A percentile compares a stretch with the other conserved stretches of the same genome.
These are phyloP conservation scores for Clamator glandarius DNA, from an alignment of 2,797 vertebrate species.

Conservation along the genomic window DNA sequence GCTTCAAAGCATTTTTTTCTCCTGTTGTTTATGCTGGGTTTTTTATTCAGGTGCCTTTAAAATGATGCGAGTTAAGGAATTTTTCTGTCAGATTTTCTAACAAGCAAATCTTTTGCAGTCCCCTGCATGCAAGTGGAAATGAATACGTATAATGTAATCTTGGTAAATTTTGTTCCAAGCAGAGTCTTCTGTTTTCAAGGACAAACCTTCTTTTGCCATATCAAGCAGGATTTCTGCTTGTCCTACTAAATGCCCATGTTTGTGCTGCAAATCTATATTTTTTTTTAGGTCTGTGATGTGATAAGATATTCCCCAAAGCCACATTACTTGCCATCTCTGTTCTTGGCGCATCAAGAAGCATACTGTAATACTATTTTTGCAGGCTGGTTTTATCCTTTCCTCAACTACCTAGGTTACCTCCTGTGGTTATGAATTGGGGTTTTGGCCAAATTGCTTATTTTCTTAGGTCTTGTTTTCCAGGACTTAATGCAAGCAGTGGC, in stretches of 20 bases:
- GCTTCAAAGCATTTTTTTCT: neutral
- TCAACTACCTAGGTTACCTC: neutral
- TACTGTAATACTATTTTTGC: neutral
- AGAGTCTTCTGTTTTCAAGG: neutral
- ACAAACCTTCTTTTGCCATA: neutral
- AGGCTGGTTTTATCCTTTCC: neutral
- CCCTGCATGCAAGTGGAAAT: neutral
- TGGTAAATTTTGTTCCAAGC: neutral
- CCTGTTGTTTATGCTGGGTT: neutral
- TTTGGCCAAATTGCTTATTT: neutral
- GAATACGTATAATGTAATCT: neutral
- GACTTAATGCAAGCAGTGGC: neutral
- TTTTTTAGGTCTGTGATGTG: neutral
- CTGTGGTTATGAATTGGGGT: neutral
- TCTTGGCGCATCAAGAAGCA: neutral
- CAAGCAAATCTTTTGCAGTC: neutral
- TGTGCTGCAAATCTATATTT: neutral
- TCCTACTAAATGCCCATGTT: neutral
- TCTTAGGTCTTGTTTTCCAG: neutral
- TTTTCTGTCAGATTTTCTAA: neutral
- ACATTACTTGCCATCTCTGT: neutral
- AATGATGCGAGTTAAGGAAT: neutral
- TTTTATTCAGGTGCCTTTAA: slow-evolving; percentile 39
- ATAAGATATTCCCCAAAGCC: neutral
- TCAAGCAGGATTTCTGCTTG: neutral